phyloP scores from a whole-genome alignment of 2,113 vertebrate genomes.

The Catharus minimus region DNA sequence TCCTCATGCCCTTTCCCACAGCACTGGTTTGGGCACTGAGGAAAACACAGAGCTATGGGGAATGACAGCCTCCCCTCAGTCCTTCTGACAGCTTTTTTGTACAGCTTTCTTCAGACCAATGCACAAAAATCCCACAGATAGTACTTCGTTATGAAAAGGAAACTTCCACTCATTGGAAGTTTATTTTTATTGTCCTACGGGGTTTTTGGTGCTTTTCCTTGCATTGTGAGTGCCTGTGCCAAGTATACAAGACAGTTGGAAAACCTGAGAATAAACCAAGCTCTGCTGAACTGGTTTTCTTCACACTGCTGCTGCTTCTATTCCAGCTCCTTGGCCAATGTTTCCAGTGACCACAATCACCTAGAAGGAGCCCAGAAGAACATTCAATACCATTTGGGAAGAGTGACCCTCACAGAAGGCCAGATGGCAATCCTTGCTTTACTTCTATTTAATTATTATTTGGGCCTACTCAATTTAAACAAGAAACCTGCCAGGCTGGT shows the following conservation, averaged over 20 bases:
- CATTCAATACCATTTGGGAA: background rate
- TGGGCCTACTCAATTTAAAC: background rate
- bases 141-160: background rate
- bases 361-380: background rate
- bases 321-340: background rate
- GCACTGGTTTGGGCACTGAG: background rate
- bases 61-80: background rate
- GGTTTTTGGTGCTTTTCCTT: background rate
- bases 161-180: background rate
- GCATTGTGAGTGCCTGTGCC: background rate
- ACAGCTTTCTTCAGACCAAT: background rate
- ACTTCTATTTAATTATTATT: background rate
- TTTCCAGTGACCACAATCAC: background rate
- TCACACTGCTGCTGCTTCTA: background rate
- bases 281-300: background rate
- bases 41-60: background rate
- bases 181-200: background rate
- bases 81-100: background rate
- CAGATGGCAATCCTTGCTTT: background rate
- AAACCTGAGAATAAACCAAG: background rate
- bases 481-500: background rate
- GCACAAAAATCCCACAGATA: background rate
- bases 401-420: background rate
- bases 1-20: background rate
- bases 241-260: background rate